Conservation (phyloP, 2,888 invertebrate species). For the Parnassius smintheus region DNA sequence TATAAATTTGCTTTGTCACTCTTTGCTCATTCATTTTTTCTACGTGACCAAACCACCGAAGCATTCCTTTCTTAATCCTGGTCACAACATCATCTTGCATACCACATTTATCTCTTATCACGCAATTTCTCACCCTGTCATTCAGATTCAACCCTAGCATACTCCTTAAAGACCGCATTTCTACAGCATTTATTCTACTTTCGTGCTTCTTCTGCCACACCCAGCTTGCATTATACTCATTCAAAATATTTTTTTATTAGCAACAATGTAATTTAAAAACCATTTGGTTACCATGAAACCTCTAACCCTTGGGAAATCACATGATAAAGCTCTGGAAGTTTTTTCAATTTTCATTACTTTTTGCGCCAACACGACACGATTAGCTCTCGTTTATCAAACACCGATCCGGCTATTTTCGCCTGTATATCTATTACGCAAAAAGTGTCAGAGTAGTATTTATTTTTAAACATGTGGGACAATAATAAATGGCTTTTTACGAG, state of each 20-base stretch:
- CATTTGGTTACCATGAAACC: slow-evolving; percentile 42
- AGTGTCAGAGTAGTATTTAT: slow-evolving; percentile 12
- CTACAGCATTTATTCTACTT: no score
- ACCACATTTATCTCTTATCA: no score
- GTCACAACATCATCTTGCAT: no score
- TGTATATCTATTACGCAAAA: slow-evolving; percentile 15
- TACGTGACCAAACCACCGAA: no score
- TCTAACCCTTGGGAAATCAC: slow-evolving; percentile 47
- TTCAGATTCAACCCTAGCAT: no score
- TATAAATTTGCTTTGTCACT: no score
- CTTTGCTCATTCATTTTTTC: no score
- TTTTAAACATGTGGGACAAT: slow-evolving; percentile 12
- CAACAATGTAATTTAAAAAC: slow-evolving; percentile 48
- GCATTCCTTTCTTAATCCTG: no score
- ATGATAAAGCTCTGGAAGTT: slow-evolving; percentile 38
- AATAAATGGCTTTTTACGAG: slow-evolving; percentile 9
- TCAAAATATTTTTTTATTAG: slow-evolving; percentile 22
- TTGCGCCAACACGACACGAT: slow-evolving; percentile 15
- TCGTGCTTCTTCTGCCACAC: no score
- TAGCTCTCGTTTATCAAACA: slow-evolving; percentile 16
- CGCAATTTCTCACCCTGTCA: no score
- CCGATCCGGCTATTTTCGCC: slow-evolving; percentile 16
- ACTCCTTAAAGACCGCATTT: no score
- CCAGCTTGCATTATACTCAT: not conserved
- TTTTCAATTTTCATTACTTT: slow-evolving; percentile 26